Evolutionary conservation across 1,140 invertebrate species (phyloP), one percentile per base, ranked within the genome.

Genomic region (Ericerus pela): DNA sequence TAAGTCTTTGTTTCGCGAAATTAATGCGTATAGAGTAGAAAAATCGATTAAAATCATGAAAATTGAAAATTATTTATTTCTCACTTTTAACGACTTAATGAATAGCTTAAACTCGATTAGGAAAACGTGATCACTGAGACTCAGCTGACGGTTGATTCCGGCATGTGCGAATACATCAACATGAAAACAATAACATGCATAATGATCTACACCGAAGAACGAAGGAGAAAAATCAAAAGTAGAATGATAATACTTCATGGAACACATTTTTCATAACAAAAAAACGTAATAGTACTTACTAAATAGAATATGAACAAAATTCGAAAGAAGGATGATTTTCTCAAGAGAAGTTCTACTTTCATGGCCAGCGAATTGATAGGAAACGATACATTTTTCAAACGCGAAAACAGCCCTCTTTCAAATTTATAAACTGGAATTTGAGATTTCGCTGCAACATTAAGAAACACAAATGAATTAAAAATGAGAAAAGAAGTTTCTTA

Each of bases 51-150:
- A n/a, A n/a, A n/a, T n/a, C n/a, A n/a, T n/a, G n/a, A n/a, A n/a
- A n/a, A n/a, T n/a, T n/a, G n/a, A 10, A 47, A 47, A 22, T 47
- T 22, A 47, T 47, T 47, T 47, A 47, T 47, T 47, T 24, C 10
- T 14, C n/a, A n/a, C n/a, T n/a, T n/a, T n/a, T n/a, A n/a, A n/a
- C n/a, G 26, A 47, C 30, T 8, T 33, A 4, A 47, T 24, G 5
- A 47, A 47, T 41, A 22, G 4, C 16, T 24, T 47, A 47, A 22
- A 33, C 30, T 8, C 8, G 26, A 47, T 47, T 18, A 14, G 4
- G 18, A n/a, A n/a, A n/a, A n/a, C n/a, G n/a, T n/a, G n/a, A n/a
- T n/a, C n/a, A n/a, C n/a, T n/a, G n/a, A n/a, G n/a, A n/a, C n/a
- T n/a, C n/a, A n/a, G n/a, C n/a, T 4, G 14, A 24, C 26, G 20